Percentiles rank a stretch among this genome's conserved stretches.
Conservation (phyloP, 2,113 vertebrate genomes). For the Plectropomus leopardus region DNA sequence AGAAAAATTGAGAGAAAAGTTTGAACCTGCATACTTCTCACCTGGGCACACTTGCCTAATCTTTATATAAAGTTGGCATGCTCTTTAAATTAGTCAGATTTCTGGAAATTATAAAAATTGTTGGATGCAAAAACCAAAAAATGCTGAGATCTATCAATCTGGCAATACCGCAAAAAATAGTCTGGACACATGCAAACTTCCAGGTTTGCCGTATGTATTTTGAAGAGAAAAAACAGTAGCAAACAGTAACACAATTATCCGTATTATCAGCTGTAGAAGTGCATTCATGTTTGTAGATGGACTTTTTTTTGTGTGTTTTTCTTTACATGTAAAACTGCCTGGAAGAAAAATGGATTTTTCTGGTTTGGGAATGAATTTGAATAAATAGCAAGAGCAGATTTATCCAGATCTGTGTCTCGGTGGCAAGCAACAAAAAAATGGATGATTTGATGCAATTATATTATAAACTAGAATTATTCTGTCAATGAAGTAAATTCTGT, state of each 20-base stretch:
- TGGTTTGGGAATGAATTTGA: too few species aligned
- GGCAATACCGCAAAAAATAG: neutral
- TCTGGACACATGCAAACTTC: neutral
- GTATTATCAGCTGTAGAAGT: neutral
- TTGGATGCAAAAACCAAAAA: too few species aligned
- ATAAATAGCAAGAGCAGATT: too few species aligned
- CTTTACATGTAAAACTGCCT: too few species aligned
- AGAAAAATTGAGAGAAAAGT: neutral
- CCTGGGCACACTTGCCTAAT: neutral
- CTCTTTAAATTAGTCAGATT: neutral
- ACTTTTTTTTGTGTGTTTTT: too few species aligned
- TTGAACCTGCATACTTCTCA: neutral
- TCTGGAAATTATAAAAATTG: neutral
- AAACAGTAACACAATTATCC: neutral
- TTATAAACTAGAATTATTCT: neutral
- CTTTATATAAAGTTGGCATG: neutral
- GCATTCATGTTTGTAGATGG: neutral
- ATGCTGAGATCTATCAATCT: neutral
- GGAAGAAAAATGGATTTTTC: too few species aligned
- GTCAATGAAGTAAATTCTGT: neutral
- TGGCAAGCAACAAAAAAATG: too few species aligned
- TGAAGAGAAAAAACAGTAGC: slow-evolving; percentile 12
- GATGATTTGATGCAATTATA: too few species aligned
- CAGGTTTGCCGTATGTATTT: neutral
- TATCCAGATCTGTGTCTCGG: too few species aligned